Evolutionary conservation across 2,797 vertebrate species (phyloP).

Genomic region (Gymnothorax javanicus): DNA sequence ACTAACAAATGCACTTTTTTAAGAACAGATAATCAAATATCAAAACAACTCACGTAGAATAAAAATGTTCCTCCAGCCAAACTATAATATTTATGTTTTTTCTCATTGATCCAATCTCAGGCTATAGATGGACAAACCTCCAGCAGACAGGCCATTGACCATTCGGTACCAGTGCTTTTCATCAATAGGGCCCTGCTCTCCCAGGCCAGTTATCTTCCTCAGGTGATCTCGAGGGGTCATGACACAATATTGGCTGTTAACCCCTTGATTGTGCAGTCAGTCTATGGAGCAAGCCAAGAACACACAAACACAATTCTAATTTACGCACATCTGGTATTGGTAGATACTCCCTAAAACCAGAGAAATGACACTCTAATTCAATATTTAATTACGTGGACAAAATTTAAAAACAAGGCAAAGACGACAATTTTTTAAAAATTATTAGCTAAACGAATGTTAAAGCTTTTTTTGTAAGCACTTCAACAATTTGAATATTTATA

Average conservation of each 20-base stretch:
- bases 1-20: neutral
- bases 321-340: neutral
- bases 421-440: neutral
- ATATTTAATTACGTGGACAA: too few species aligned
- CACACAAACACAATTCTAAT: neutral
- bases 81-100: neutral
- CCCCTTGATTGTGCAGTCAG: constrained; percentile 27
- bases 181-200: constrained; percentile 80
- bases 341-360: neutral
- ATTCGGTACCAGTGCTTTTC: constrained; percentile 86
- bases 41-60: too few species aligned
- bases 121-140: constrained; percentile 69
- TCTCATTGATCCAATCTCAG: neutral
- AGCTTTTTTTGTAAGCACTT: too few species aligned
- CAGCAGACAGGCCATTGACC: constrained; percentile 83
- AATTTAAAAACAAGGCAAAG: too few species aligned
- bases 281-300: neutral
- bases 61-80: neutral
- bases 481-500: too few species aligned
- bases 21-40: too few species aligned
- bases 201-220: constrained; percentile 83
- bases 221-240: constrained; percentile 88
- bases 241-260: constrained; percentile 54
- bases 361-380: neutral
- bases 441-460: neutral